A percentile compares a stretch with the other conserved stretches of the same genome.
These are phyloP conservation scores for Diceros bicornis DNA, from an alignment of 2,797 vertebrate species.

Conservation along the genomic window DNA sequence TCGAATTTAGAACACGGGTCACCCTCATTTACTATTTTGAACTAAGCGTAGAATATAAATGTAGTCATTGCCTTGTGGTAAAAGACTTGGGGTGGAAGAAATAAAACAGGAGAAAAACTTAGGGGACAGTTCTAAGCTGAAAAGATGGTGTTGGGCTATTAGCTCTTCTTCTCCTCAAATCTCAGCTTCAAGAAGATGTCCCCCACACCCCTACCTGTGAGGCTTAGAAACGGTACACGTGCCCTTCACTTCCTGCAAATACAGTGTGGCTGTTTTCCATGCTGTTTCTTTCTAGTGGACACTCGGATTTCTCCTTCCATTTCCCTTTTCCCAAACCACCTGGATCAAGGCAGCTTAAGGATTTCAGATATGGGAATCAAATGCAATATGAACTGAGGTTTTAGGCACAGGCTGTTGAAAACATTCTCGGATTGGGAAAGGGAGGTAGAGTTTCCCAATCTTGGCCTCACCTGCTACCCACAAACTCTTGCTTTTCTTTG, in stretches of 20 bases:
- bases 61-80: not conserved
- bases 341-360: not conserved
- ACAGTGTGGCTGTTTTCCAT: not conserved
- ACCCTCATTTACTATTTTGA: not conserved
- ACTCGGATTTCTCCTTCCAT: not conserved
- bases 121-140: not conserved
- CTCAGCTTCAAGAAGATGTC: not conserved
- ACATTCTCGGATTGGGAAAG: not conserved
- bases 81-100: not conserved
- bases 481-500: not conserved
- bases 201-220: not conserved
- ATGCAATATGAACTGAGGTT: not conserved
- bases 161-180: not conserved
- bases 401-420: not conserved
- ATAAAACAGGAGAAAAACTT: not conserved
- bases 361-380: not conserved
- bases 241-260: not conserved
- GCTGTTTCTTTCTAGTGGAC: not conserved
- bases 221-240: not conserved
- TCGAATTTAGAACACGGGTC: not conserved
- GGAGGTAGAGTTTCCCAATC: not conserved
- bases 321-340: not conserved
- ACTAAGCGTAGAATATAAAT: not conserved
- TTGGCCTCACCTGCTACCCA: not conserved
- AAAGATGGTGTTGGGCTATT: not conserved